Base-by-base conservation (phyloP, 2,113 vertebrate genomes). In the Proterorhinus semilunaris region DNA sequence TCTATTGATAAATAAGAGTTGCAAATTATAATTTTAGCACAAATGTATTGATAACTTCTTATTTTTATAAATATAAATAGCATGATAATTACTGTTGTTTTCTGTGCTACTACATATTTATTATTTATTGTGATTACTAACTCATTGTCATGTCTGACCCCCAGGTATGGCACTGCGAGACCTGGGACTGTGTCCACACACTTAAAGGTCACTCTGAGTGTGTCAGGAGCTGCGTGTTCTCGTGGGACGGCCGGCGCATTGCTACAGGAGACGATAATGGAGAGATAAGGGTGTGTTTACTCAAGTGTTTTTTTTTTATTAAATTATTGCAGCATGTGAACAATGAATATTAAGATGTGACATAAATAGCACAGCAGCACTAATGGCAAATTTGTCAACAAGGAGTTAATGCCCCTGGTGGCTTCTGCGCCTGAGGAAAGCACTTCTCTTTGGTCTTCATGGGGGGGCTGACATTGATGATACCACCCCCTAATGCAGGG, bases 241-340 rank as follows among this genome's bases (percentile, higher is more conserved):
- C 98, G 53, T 87, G 87, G 87, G 89, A 95, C 76, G 82, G 84
- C 68, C 79, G 77, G 43, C 78, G 92, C 1, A 77, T 99, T 59
- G 96, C 96, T 0, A 99, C 98, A 0, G 98, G 98, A 69, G 98
- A 98, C 13, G 98, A 99, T 91, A 93, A 96, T 7, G 95, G 96
- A 82, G 96, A 98, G 91, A 95, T 99, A 81, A 89, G 95, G 93
- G 98, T 99, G 87, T 7, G 83, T 90, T 62, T 50, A 13, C 17
- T 46, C 46, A 27, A 10, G 51, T 11, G 27, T 69, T 57, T 44
- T 10, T 49, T 21, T 15, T 10, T 8, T 27, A 9, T 4, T 36
- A 36, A 36, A 55, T 55, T 27, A 27, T 6, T 58, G 11, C 42
- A 42, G 21, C 10, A 6, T 13, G 11, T 13, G 27, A 42, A 13